A percentile compares a stretch with the other conserved stretches of the same genome.
Evolutionary conservation across 2,113 vertebrate species (phyloP).

Genomic region (Tangachromis dhanisi): DNA sequence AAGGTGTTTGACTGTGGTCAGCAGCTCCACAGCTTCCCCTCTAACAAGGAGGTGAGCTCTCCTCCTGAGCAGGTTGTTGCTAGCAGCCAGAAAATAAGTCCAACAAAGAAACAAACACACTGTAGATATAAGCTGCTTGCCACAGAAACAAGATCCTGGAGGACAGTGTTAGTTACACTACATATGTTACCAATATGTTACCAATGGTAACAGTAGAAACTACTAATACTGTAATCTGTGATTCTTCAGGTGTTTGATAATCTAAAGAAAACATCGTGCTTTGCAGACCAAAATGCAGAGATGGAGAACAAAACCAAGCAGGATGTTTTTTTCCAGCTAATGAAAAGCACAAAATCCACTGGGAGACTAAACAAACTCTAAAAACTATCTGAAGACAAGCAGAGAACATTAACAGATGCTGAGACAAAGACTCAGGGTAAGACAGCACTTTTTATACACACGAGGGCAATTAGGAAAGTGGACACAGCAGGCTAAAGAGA

Average conservation of each 20-base stretch:
- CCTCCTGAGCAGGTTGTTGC: background rate
- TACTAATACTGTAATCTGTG: background rate
- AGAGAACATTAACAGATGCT: background rate
- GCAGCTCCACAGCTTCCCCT: background rate
- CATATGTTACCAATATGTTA: background rate
- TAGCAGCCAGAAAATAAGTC: background rate
- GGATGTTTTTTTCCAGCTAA: background rate
- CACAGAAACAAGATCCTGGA: background rate
- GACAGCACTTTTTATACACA: background rate
- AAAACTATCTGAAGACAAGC: background rate
- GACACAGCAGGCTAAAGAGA: background rate
- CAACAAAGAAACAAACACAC: background rate
- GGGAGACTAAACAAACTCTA: background rate
- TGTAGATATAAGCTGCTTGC: rapidly evolving
- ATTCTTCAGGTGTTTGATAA: background rate
- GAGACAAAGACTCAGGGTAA: background rate
- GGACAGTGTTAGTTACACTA: background rate
- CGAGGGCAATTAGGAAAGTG: background rate
- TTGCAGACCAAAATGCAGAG: background rate
- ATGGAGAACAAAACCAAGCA: background rate
- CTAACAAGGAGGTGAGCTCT: background rate
- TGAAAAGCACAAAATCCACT: background rate
- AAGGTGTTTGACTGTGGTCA: background rate
- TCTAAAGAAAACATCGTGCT: background rate
- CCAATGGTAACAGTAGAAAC: background rate